Evolutionary conservation across 2,113 vertebrate species (phyloP), one percentile per base, ranked within the genome.

Genomic region (Nibea albiflora): DNA sequence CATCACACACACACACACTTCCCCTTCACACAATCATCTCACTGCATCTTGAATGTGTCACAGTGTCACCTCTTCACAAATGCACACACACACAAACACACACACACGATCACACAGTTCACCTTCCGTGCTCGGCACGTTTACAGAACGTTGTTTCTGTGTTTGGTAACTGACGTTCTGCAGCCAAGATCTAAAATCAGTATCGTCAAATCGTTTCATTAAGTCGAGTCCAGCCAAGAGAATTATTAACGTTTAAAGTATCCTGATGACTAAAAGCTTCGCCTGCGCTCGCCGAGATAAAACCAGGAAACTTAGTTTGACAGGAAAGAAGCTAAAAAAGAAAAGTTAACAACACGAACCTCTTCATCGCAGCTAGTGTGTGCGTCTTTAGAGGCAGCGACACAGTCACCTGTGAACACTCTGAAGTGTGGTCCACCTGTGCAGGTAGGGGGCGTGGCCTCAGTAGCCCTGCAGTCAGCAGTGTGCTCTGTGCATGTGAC

Each of bases 1-100:
- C 81, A 89, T 73, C 70, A 42, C 62, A 60, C 70, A 52, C 68
- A 56, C 77, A 56, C 66, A 20, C 58, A 56, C 35, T 7, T 57
- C 57, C 26, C 57, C 26, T 31, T 19, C 60, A 39, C 35, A 62
- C 3, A 56, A 50, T 39, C 20, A 44, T 19, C 17, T 31, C 26
- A n/a, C 50, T 52, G 54, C 54, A 46, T 60, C 54, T 71, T 44
- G 47, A 60, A 47, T n/a, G 70, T 73, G 66, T 53, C 28, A 31
- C 26, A 4, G 66, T 35, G 44, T 15, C 2, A 31, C 31, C 7
- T n/a, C n/a, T n/a, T n/a, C n/a, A n/a, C n/a, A n/a, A 44, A 11
- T 11, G 42, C 42, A 11, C 62, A 64, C 62, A 24, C 20, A 35
- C 31, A 35, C 31, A 35, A 5, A 14, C 22, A 24, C 15, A 9